Evolutionary conservation across 2,113 vertebrate species (phyloP).

Genomic region (Oreotragus oreotragus): DNA sequence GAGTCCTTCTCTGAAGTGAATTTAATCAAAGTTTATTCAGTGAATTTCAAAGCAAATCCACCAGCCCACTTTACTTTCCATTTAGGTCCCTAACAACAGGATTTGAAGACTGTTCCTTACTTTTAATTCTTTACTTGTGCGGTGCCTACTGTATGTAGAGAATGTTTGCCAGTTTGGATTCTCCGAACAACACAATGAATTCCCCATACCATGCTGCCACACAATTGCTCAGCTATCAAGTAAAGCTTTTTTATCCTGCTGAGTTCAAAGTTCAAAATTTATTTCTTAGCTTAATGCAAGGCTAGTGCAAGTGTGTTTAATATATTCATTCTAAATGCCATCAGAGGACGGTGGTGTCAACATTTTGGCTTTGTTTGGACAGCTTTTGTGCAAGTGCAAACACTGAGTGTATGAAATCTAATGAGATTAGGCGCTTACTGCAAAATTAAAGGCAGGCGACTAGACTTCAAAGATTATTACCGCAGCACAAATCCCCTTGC

Average conservation of each 20-base stretch:
- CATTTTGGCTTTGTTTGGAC: constrained; percentile 78
- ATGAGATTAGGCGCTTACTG: constrained; percentile 77
- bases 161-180: constrained; percentile 17
- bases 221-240: constrained; percentile 27
- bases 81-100: constrained; percentile 17
- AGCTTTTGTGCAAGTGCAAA: constrained; percentile 80
- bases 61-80: constrained; percentile 17
- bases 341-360: constrained; percentile 74
- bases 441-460: constrained; percentile 76
- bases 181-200: constrained; percentile 20
- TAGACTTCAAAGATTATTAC: constrained; percentile 70
- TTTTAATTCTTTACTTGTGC: neutral
- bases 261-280: constrained; percentile 71
- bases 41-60: constrained; percentile 51
- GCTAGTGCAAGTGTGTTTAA: constrained; percentile 76
- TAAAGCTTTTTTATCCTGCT: constrained; percentile 59
- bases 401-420: constrained; percentile 77
- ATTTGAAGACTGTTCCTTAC: neutral
- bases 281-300: constrained; percentile 72
- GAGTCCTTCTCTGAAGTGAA: constrained; percentile 19
- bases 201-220: neutral
- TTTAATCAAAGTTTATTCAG: constrained; percentile 46
- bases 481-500: constrained; percentile 65
- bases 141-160: neutral
- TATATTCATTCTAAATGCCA: constrained; percentile 76